Evolutionary conservation across 2,113 vertebrate genomes (phyloP).

Genomic region (Ploceus nigricollis): DNA sequence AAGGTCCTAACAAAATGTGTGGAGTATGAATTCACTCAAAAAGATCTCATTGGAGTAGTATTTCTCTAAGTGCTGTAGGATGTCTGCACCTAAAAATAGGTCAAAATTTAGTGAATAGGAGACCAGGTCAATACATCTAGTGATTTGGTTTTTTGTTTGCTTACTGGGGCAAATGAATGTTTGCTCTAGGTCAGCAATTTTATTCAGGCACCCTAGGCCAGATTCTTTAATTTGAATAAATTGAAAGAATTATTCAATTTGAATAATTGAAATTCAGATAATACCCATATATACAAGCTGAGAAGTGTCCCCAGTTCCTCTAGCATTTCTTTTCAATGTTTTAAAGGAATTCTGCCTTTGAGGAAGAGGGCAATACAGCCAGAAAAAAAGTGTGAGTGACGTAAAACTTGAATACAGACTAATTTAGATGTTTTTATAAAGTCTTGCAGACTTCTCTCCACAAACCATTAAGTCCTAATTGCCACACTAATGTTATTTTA

Average conservation of each 20-base stretch:
- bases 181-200: background rate
- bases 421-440: constrained; percentile 57
- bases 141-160: background rate
- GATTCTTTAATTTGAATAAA: background rate
- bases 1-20: background rate
- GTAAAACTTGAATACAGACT: constrained; percentile 2
- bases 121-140: background rate
- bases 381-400: background rate
- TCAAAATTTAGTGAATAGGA: background rate
- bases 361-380: background rate
- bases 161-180: background rate
- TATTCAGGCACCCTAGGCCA: background rate
- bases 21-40: background rate
- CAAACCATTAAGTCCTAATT: constrained; percentile 65
- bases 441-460: constrained; percentile 39
- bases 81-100: background rate
- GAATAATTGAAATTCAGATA: background rate
- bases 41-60: background rate
- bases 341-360: background rate
- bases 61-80: background rate
- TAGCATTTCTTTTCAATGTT: background rate
- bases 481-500: constrained; percentile 67
- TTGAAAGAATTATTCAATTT: background rate
- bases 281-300: background rate
- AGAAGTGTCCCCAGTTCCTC: background rate